Conservation (phyloP, 2,113 vertebrate species). For the Pterocles gutturalis region DNA sequence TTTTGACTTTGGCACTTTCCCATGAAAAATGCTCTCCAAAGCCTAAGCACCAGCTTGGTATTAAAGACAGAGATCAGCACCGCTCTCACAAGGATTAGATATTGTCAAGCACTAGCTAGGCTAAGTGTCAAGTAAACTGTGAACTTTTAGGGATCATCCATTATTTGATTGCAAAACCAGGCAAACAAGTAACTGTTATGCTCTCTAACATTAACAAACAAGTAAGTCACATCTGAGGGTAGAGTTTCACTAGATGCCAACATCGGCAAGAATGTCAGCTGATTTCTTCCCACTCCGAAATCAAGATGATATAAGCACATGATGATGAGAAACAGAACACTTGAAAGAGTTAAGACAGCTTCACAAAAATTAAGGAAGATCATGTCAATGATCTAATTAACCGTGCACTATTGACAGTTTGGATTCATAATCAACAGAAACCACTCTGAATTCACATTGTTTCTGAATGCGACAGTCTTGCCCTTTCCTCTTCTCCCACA, state of each 20-base stretch:
- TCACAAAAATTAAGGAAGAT: background rate
- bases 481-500: background rate
- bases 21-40: background rate
- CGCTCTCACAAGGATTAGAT: background rate
- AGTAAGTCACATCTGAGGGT: background rate
- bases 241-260: background rate
- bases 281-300: background rate
- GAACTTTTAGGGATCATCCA: background rate
- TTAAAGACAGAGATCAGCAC: background rate
- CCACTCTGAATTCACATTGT: background rate
- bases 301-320: background rate
- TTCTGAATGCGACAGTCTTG: background rate
- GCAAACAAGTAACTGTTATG: background rate
- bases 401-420: background rate
- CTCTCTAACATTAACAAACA: background rate
- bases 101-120: background rate
- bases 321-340: background rate
- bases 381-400: background rate
- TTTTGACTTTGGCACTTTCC: background rate
- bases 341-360: background rate
- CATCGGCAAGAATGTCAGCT: background rate
- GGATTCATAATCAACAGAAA: constrained; percentile 6
- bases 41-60: background rate
- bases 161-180: background rate
- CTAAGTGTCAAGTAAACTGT: background rate